phyloP scores from a whole-genome alignment of 2,797 vertebrate species.

The Brotula barbata region DNA sequence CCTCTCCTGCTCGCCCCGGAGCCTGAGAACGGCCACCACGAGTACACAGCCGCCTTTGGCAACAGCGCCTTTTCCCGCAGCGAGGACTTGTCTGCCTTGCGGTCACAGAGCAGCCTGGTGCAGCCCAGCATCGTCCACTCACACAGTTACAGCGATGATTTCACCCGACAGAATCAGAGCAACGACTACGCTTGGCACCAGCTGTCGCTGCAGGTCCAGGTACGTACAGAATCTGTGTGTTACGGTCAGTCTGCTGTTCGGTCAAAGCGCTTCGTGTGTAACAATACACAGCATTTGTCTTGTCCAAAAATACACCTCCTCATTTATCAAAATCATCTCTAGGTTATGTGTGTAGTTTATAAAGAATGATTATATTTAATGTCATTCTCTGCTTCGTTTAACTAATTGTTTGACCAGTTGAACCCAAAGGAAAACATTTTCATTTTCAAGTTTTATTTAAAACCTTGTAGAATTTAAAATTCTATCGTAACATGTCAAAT shows the following conservation, averaged over 20 bases:
- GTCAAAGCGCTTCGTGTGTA: neutral
- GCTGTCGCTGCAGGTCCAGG: conserved; percentile 90
- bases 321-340: neutral
- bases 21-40: conserved; percentile 83
- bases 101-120: conserved; percentile 83
- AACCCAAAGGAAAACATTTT: no score
- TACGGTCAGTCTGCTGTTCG: neutral
- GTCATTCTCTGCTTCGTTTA: no score
- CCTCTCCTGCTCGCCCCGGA: conserved; percentile 84
- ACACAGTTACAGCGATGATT: conserved; percentile 98
- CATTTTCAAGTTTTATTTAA: no score
- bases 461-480: no score
- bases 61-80: conserved; percentile 94
- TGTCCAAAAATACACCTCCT: neutral
- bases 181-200: conserved; percentile 88
- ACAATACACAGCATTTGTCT: neutral
- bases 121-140: conserved; percentile 92
- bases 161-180: conserved; percentile 88
- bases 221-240: conserved; percentile 40
- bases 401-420: no score
- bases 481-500: no score
- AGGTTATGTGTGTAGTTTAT: neutral
- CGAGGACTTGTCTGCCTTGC: conserved; percentile 88
- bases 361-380: no score
- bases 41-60: conserved; percentile 84